Conservation (phyloP, 2,113 vertebrate genomes). For the Uria lomvia region DNA sequence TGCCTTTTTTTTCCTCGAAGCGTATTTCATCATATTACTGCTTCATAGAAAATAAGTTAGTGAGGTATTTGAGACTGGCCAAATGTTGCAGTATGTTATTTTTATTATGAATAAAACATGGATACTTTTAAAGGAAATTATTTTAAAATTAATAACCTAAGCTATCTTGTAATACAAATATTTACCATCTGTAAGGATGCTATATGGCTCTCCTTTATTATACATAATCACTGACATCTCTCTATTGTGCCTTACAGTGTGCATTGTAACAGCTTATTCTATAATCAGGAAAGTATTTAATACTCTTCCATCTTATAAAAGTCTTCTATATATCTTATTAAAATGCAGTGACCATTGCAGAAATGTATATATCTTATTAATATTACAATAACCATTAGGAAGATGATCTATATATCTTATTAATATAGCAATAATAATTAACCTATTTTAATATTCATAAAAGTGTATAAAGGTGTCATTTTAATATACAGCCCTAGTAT, state of each 20-base stretch:
- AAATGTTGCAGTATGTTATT: background rate
- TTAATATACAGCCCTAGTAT: background rate
- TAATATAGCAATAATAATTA: conserved; percentile 43
- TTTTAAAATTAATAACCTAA: background rate
- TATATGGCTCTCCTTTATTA: background rate
- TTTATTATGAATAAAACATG: background rate
- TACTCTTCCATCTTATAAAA: conserved; percentile 24
- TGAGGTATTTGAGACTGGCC: background rate
- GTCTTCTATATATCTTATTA: conserved; percentile 30
- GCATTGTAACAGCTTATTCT: conserved; percentile 8
- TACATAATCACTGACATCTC: background rate
- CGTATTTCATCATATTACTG: background rate
- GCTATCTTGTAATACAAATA: background rate
- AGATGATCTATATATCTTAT: conserved; percentile 23
- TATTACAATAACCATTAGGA: conserved; percentile 50
- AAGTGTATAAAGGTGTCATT: background rate
- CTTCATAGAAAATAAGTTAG: background rate
- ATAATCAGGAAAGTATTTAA: background rate
- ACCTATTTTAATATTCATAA: conserved; percentile 61
- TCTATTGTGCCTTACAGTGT: background rate
- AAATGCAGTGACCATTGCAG: conserved; percentile 38
- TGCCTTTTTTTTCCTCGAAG: rapidly evolving
- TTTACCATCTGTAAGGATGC: background rate
- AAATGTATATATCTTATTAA: conserved; percentile 52
- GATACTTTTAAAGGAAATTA: background rate